phyloP scores from a whole-genome alignment of 1,140 invertebrate species.

The Diorhabda elongata region DNA sequence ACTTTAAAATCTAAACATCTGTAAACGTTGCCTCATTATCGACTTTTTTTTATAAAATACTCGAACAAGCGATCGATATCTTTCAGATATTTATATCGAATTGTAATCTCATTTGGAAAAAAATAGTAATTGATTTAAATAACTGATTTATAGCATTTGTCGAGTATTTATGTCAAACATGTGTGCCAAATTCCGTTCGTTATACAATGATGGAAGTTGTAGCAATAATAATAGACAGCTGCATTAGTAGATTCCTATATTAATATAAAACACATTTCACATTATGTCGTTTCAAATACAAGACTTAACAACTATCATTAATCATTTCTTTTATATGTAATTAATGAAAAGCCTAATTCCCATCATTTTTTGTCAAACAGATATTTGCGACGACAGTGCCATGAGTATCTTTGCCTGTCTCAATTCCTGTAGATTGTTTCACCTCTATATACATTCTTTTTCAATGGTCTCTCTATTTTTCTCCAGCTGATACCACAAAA shows the following conservation, averaged over 20 bases:
- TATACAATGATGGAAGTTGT: background rate
- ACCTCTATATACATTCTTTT: no score
- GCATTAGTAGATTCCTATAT: background rate
- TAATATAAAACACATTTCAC: background rate
- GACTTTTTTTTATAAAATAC: background rate
- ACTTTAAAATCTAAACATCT: background rate
- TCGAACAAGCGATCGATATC: conserved; percentile 2
- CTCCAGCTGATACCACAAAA: no score
- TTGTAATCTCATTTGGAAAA: background rate
- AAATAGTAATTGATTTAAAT: conserved; percentile 1
- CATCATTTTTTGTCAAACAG: no score
- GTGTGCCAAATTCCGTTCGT: conserved; percentile 1
- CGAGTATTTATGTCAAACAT: background rate
- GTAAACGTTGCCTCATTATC: background rate
- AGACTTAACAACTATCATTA: no score
- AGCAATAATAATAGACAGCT: background rate
- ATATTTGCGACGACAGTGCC: no score
- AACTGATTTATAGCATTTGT: background rate
- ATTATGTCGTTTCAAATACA: no score
- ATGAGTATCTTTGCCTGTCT: no score
- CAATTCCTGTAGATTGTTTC: no score
- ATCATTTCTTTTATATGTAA: no score
- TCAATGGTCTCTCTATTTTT: no score
- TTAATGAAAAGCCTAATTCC: no score
- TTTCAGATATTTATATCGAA: background rate